Evolutionary conservation across 2,888 invertebrate species (phyloP).

Genomic region (Hoplodrina ambigua): DNA sequence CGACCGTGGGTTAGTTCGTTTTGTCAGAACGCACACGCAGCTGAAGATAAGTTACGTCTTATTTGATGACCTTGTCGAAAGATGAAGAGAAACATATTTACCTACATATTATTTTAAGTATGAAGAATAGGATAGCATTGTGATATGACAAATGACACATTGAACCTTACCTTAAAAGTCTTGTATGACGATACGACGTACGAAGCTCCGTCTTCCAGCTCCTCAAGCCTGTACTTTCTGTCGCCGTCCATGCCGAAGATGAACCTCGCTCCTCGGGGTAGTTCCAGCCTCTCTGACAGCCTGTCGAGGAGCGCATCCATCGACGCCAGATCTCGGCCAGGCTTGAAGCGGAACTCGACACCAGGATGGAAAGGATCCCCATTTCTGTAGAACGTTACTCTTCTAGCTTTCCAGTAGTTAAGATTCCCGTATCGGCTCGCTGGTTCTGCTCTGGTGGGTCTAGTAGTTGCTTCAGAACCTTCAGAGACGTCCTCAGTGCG

Average conservation of each 20-base stretch:
- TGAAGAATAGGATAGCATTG: neutral
- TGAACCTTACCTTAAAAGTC: slow-evolving; percentile 94
- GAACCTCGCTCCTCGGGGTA: slow-evolving; percentile 96
- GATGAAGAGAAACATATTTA: too few relatives aligned
- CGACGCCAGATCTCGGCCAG: slow-evolving; percentile 96
- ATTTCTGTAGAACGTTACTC: slow-evolving; percentile 97
- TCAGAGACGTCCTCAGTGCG: slow-evolving; percentile 86
- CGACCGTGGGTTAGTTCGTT: too few relatives aligned
- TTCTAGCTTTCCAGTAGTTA: slow-evolving; percentile 96
- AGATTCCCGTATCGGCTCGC: slow-evolving; percentile 93
- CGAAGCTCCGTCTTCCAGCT: slow-evolving; percentile 96
- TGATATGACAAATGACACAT: neutral
- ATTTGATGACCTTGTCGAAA: neutral
- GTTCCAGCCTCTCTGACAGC: slow-evolving; percentile 95
- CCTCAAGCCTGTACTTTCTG: slow-evolving; percentile 95
- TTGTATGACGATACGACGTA: slow-evolving; percentile 98
- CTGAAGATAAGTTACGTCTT: neutral
- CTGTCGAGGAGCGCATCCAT: slow-evolving; percentile 96
- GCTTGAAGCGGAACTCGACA: slow-evolving; percentile 95
- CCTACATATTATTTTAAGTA: too few relatives aligned
- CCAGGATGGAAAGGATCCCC: slow-evolving; percentile 98
- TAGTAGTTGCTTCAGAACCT: slow-evolving; percentile 85
- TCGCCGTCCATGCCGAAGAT: slow-evolving; percentile 98
- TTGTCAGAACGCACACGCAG: neutral
- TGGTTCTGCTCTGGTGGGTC: slow-evolving; percentile 90